Percentiles rank a stretch among this genome's conserved stretches.
These are phyloP conservation scores for Drosophila cardini DNA, from an alignment of 1,140 invertebrate genomes.

Conservation along the genomic window DNA sequence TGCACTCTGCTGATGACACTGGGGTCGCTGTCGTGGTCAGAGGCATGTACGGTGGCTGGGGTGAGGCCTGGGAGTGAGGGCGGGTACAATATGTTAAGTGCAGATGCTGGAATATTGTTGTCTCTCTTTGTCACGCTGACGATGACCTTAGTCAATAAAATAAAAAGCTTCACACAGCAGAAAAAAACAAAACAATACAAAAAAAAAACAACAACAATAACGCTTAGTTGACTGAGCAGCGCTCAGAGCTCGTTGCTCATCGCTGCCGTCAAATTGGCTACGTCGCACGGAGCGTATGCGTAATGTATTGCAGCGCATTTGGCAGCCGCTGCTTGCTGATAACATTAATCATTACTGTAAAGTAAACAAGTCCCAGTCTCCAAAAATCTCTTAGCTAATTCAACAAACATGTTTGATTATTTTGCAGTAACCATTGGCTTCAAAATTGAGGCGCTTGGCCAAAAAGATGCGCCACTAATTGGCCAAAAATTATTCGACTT, in stretches of 20 bases:
- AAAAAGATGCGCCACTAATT: constrained; percentile 53
- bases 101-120: constrained; percentile 55
- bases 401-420: constrained; percentile 47
- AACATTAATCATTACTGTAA: constrained; percentile 31
- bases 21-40: background rate
- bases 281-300: constrained; percentile 52
- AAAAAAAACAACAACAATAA: background rate
- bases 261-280: constrained; percentile 20
- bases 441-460: constrained; percentile 58
- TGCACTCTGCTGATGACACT: background rate
- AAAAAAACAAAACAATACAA: no score
- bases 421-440: constrained; percentile 58
- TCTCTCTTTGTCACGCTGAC: constrained; percentile 40
- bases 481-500: constrained; percentile 47
- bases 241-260: no score
- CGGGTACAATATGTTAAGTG: constrained; percentile 42
- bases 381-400: constrained; percentile 8
- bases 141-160: constrained; percentile 83
- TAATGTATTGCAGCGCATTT: constrained; percentile 51
- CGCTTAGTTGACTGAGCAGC: constrained; percentile 9
- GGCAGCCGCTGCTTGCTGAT: constrained; percentile 6
- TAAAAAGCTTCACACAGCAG: constrained; percentile 27
- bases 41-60: background rate
- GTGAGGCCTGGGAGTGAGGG: background rate
- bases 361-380: constrained; percentile 11